These are phyloP conservation scores for Amphiura filiformis DNA, from an alignment of 35 echinoderm and acorn worm species.

Conservation along the genomic window DNA sequence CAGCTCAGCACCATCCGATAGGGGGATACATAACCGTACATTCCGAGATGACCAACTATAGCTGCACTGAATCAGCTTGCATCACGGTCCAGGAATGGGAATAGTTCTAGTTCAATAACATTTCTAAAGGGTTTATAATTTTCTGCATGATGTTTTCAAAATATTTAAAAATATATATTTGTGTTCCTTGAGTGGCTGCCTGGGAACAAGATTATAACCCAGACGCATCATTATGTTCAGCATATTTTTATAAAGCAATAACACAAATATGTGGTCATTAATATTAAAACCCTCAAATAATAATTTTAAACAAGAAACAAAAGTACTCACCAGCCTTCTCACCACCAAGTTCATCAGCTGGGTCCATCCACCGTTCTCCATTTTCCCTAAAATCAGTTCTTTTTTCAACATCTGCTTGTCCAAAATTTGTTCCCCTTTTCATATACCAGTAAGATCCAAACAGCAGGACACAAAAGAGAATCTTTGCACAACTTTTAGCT, in stretches of 20 bases:
- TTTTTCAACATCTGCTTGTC: not conserved
- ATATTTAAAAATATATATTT: too few species aligned
- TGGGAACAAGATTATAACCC: too few species aligned
- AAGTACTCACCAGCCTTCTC: not conserved
- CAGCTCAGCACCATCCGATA: too few species aligned
- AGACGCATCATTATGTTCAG: too few species aligned
- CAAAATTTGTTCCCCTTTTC: not conserved
- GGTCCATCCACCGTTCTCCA: not conserved
- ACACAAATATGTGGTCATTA: not conserved
- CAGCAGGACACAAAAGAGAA: not conserved
- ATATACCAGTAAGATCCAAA: not conserved
- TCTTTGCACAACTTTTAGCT: not conserved
- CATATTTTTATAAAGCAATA: not conserved
- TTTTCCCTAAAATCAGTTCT: not conserved
- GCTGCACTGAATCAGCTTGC: too few species aligned
- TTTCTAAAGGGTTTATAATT: too few species aligned
- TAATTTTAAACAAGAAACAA: not conserved
- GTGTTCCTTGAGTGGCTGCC: too few species aligned
- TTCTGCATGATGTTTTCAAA: too few species aligned
- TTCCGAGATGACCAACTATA: too few species aligned
- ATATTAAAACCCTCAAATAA: not conserved
- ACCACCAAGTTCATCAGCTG: not conserved
- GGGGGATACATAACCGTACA: too few species aligned
- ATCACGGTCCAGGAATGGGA: too few species aligned
- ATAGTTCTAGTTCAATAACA: too few species aligned